phyloP scores from a whole-genome alignment of 2,113 vertebrate species.

The Raja brachyura region DNA sequence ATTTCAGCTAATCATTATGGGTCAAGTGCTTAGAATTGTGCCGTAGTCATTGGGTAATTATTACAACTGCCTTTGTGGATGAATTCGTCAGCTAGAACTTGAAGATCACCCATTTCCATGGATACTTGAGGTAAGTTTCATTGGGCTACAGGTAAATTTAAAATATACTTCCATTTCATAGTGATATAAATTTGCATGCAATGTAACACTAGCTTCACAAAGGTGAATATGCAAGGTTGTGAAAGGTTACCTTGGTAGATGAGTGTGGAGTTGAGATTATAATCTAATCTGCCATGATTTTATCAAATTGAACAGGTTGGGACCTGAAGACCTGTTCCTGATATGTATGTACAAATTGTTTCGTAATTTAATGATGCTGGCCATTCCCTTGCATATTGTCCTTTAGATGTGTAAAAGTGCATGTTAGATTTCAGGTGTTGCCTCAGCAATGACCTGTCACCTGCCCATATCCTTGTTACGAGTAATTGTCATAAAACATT shows the following conservation, averaged over 20 bases:
- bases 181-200: neutral
- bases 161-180: neutral
- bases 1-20: neutral
- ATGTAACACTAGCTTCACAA: neutral
- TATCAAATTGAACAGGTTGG: too few species aligned
- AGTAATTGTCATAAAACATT: neutral
- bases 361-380: neutral
- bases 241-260: too few species aligned
- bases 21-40: neutral
- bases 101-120: neutral
- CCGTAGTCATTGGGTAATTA: neutral
- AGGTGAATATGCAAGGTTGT: too few species aligned
- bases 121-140: conserved; percentile 21
- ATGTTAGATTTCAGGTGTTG: neutral
- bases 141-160: neutral
- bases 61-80: neutral
- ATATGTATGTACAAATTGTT: too few species aligned
- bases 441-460: neutral
- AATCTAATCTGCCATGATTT: too few species aligned
- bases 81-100: neutral
- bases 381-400: neutral
- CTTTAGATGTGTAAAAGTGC: neutral
- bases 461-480: neutral
- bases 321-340: too few species aligned
- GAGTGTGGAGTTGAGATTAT: too few species aligned